Conservation (phyloP, 2,888 invertebrate genomes). For the Cancer borealis region DNA sequence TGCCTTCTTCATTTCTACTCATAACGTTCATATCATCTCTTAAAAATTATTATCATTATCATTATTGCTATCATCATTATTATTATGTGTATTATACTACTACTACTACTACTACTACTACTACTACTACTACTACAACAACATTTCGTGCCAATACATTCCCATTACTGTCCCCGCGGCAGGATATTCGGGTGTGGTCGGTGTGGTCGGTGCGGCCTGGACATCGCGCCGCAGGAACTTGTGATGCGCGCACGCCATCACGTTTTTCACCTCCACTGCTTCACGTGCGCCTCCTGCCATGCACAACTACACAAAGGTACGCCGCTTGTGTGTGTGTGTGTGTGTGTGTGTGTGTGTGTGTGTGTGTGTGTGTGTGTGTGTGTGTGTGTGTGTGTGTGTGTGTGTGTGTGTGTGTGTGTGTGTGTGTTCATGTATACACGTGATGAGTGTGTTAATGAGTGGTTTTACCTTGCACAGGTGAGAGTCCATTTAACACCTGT, state of each 20-base stretch:
- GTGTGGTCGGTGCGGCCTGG: slow-evolving; percentile 91
- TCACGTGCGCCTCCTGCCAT: slow-evolving; percentile 92
- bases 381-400: slow-evolving; percentile 36
- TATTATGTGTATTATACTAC: neutral
- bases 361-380: slow-evolving; percentile 56
- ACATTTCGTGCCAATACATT: neutral
- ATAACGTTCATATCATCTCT: no score
- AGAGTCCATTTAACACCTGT: neutral
- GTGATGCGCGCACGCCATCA: slow-evolving; percentile 93
- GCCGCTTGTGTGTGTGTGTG: slow-evolving; percentile 28
- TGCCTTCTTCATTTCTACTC: no score
- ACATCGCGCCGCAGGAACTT: slow-evolving; percentile 91
- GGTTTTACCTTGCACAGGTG: neutral
- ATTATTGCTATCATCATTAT: neutral
- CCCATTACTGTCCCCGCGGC: slow-evolving; percentile 78
- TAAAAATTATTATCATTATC: neutral
- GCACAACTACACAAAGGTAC: slow-evolving; percentile 87
- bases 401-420: slow-evolving; percentile 5
- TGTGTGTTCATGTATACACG: slow-evolving; percentile 9
- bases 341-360: slow-evolving; percentile 50
- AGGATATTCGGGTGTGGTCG: slow-evolving; percentile 92
- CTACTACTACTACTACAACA: neutral
- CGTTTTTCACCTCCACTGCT: slow-evolving; percentile 94
- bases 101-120: neutral
- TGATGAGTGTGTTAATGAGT: neutral